These are phyloP conservation scores for Sphyrna mokarran DNA, from an alignment of 2,113 vertebrate genomes.

Conservation along the genomic window DNA sequence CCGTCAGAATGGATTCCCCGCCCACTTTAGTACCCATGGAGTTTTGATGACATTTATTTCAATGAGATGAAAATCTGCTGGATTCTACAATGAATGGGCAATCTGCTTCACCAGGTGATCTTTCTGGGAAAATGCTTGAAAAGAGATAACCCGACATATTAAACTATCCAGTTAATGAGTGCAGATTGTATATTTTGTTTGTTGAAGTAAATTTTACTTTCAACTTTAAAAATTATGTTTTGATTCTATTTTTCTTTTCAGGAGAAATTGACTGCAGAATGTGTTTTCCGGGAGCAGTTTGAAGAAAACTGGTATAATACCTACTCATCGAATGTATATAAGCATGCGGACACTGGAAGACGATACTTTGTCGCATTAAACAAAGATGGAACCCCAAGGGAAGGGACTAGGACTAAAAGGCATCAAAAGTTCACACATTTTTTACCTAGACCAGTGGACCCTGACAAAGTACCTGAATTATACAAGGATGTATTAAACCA, in stretches of 20 bases:
- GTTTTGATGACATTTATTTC: not conserved
- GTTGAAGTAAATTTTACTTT: not conserved
- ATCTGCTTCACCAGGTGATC: not conserved
- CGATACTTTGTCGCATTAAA: slow-evolving; percentile 93
- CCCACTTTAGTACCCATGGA: not conserved
- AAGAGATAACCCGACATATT: not conserved
- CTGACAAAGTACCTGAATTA: slow-evolving; percentile 91
- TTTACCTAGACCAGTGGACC: slow-evolving; percentile 94
- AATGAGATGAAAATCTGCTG: not conserved
- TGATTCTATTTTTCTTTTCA: slow-evolving; percentile 51
- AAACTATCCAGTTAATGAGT: not conserved
- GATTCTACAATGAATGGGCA: not conserved
- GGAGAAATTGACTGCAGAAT: slow-evolving; percentile 91
- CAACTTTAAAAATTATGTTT: not conserved
- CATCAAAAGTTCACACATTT: slow-evolving; percentile 99
- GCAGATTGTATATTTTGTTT: not conserved
- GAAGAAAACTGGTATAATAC: slow-evolving; percentile 99
- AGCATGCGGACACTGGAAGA: slow-evolving; percentile 83
- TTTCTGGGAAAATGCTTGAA: not conserved
- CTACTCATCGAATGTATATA: slow-evolving; percentile 96
- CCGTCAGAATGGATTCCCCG: not conserved
- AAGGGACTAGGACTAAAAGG: slow-evolving; percentile 86
- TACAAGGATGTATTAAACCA: slow-evolving; percentile 95
- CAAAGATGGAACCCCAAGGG: slow-evolving; percentile 87
- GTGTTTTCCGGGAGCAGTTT: slow-evolving; percentile 94